Base-by-base conservation (phyloP, 2,113 vertebrate genomes). In the Amazona vittata region DNA sequence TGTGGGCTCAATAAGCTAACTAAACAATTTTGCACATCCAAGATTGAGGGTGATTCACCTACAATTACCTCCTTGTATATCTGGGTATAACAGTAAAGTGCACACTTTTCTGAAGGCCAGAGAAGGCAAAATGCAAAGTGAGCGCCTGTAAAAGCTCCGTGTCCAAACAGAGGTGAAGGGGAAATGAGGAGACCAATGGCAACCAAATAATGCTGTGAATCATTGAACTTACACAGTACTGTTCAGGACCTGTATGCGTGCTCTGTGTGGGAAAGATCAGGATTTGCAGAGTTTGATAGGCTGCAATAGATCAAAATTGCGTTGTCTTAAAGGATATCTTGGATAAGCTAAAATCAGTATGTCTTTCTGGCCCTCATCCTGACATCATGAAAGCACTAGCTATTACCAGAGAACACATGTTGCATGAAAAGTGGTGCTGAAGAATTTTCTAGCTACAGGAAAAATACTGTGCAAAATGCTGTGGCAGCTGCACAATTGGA, bases 171-270 rank as follows among this genome's bases (percentile, higher is more conserved):
- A 68, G 15, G 15, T 17, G 53, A 52, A 44, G 12, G 13, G 22
- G 1, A 88, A 19, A 35, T 73, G 24, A 85, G 60, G 44, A 89
- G 29, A 20, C 7, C 4, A 2, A 46, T 39, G 43, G 65, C 47
- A 57, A 52, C 20, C 44, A 44, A 28, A 31, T 21, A 44, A 11
- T 43, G 33, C 26, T 79, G 44, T n/a, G 53, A 82, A 41, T 22
- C 6, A 3, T 47, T 83, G 33, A 76, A 57, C 18, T 52, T 8
- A 1, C 26, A 24, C 17, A 28, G 8, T 46, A 47, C 28, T 11
- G 9, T 28, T 80, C 63, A 85, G 29, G 16, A 50, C 33, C 10
- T 43, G 6, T 6, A 10, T 0, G 0, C 12, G 41, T 47, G 39
- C 20, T 82, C 74, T 82, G 35, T 16, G 33, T 55, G 63, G 43